phyloP scores from a whole-genome alignment of 2,113 vertebrate species.

The Lycaon pictus region DNA sequence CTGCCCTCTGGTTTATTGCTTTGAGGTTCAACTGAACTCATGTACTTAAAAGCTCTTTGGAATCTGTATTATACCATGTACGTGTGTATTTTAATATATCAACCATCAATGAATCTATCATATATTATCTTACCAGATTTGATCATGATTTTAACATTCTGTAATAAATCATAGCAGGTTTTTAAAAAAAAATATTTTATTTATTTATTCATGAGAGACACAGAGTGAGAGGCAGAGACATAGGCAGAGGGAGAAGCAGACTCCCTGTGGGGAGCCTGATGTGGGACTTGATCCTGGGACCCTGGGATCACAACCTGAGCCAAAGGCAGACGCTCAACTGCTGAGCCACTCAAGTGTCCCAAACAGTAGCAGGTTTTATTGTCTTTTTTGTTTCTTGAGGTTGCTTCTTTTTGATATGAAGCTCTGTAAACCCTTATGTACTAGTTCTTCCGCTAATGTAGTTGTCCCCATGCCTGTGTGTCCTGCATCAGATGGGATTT shows the following conservation, averaged over 20 bases:
- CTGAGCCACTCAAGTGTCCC: too few species aligned
- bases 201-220: too few species aligned
- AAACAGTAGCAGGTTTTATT: slow-evolving; percentile 1
- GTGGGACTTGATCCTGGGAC: too few species aligned
- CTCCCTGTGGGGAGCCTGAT: too few species aligned
- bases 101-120: not conserved
- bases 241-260: too few species aligned
- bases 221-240: too few species aligned
- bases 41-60: not conserved
- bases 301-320: too few species aligned
- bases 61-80: not conserved
- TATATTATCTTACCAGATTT: not conserved
- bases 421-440: not conserved
- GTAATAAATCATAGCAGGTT: not conserved
- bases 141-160: not conserved
- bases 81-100: not conserved
- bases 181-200: too few species aligned
- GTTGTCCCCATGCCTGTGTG: not conserved
- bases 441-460: not conserved
- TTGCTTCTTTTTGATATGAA: not conserved
- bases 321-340: too few species aligned
- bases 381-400: not conserved
- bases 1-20: not conserved
- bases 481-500: not conserved
- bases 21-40: not conserved